These are phyloP conservation scores for Sardinella longiceps DNA, from an alignment of 2,797 vertebrate genomes.

Conservation along the genomic window DNA sequence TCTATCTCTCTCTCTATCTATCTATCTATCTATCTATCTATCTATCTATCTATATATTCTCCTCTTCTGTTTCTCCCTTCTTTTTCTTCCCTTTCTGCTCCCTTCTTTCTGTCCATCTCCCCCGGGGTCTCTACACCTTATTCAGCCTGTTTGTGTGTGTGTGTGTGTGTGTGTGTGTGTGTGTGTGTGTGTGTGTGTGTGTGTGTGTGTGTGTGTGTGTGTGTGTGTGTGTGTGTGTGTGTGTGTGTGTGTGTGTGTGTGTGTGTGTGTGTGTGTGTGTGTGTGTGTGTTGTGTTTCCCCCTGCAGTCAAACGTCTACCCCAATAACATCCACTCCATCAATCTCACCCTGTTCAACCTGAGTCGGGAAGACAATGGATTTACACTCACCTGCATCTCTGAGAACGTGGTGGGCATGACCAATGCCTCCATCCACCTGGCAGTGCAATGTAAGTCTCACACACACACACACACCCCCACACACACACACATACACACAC, in stretches of 20 bases:
- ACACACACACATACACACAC: too few relatives aligned
- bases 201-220: background rate
- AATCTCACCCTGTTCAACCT: slow-evolving; percentile 94
- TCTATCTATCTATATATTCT: background rate
- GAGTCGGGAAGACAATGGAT: slow-evolving; percentile 94
- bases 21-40: background rate
- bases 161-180: background rate
- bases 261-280: background rate
- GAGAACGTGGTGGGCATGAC: slow-evolving; percentile 98
- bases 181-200: slow-evolving; percentile 10
- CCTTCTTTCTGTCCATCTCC: background rate
- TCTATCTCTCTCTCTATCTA: background rate
- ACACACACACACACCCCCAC: too few relatives aligned
- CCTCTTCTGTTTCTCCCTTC: slow-evolving; percentile 2
- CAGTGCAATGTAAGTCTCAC: slow-evolving; percentile 88
- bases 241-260: slow-evolving; percentile 14
- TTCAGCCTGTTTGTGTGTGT: background rate
- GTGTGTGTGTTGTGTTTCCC: background rate
- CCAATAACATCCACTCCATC: slow-evolving; percentile 95
- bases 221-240: background rate
- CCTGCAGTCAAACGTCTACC: slow-evolving; percentile 92
- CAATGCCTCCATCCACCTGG: slow-evolving; percentile 91
- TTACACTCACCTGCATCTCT: slow-evolving; percentile 90
- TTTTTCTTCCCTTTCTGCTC: slow-evolving; percentile 3
- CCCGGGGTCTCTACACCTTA: background rate